Evolutionary conservation across 2,113 vertebrate genomes (phyloP), one percentile per base, ranked within the genome.

Genomic region (Egretta garzetta): DNA sequence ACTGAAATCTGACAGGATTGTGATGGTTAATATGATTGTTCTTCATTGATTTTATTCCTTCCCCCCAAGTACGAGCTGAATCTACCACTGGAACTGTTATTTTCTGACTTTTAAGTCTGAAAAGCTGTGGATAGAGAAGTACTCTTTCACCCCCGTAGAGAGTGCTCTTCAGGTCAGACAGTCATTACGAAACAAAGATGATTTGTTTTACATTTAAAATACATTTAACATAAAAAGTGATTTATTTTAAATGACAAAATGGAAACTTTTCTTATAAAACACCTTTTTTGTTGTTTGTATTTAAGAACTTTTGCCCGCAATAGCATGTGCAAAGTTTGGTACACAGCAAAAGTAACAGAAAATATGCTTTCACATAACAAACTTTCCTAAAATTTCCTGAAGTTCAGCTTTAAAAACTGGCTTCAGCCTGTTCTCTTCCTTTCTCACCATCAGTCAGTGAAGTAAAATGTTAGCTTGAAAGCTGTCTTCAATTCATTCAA

Each of bases 31-130:
- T 92, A 27, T n/a, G 6, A 56, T 64, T 37, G n/a, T 18, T 68
- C 7, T 73, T 82, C 32, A 47, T 14, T 90, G 39, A 43, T 75
- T 68, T 91, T 86, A 62, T 37, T 15, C 18, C 39, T 12, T 22
- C 5, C 18, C 7, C 8, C 27, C n/a, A 47, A 55, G 17, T 60
- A 39, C 19, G 26, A 81, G 32, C 12, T 0, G 0, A 74, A 32
- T 81, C 37, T 53, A 14, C 50, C 10, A 23, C 52, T 33, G 12
- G 20, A 81, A 71, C 20, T 1, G 4, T 35, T 62, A 21, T 72
- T 68, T 80, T 93, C 39, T 80, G 43, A 76, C 6, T 33, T 83
- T 12, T 20, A 68, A 43, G 33, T 52, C 26, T 62, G 49, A 77
- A 86, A 82, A 94, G 18, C 9, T 64, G 19, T 58, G 68, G 23